Evolutionary conservation across 1,140 invertebrate species (phyloP).

Genomic region (Brachionus calyciflorus): DNA sequence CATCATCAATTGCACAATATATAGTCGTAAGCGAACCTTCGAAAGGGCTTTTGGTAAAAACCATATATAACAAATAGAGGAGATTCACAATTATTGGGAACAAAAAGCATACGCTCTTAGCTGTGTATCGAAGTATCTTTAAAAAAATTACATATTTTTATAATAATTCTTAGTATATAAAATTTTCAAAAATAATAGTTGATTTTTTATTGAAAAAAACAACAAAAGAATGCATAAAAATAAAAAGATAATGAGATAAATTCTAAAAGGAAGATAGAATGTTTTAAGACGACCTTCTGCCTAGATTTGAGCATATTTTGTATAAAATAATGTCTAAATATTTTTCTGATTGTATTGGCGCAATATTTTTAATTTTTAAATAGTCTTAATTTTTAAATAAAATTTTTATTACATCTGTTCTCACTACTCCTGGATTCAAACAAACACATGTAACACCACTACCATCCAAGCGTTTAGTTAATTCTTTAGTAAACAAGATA

Average conservation of each 20-base stretch:
- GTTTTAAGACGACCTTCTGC: too few relatives aligned
- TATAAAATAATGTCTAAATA: too few relatives aligned
- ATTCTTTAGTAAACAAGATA: slow-evolving; percentile 41
- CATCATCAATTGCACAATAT: slow-evolving; percentile 65
- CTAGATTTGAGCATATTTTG: too few relatives aligned
- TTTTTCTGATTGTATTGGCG: too few relatives aligned
- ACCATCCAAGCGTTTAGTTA: slow-evolving; percentile 42
- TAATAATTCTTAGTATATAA: too few relatives aligned
- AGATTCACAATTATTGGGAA: slow-evolving; percentile 1
- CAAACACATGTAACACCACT: slow-evolving; percentile 61
- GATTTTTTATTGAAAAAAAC: too few relatives aligned
- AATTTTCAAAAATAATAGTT: too few relatives aligned
- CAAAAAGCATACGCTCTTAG: slow-evolving; percentile 7
- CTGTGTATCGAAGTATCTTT: slow-evolving; percentile 50
- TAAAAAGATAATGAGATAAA: too few relatives aligned
- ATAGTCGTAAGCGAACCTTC: slow-evolving; percentile 62
- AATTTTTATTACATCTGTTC: slow-evolving; percentile 54
- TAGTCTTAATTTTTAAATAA: too few relatives aligned
- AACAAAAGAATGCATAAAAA: too few relatives aligned
- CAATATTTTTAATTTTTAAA: too few relatives aligned
- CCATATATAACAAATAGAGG: slow-evolving; percentile 50
- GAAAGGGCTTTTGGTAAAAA: slow-evolving; percentile 55
- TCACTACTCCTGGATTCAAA: slow-evolving; percentile 62
- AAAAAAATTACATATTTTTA: not conserved
- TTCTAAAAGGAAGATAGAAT: too few relatives aligned